Evolutionary conservation across 2,888 invertebrate species (phyloP).

Genomic region (Anoncus sp.): DNA sequence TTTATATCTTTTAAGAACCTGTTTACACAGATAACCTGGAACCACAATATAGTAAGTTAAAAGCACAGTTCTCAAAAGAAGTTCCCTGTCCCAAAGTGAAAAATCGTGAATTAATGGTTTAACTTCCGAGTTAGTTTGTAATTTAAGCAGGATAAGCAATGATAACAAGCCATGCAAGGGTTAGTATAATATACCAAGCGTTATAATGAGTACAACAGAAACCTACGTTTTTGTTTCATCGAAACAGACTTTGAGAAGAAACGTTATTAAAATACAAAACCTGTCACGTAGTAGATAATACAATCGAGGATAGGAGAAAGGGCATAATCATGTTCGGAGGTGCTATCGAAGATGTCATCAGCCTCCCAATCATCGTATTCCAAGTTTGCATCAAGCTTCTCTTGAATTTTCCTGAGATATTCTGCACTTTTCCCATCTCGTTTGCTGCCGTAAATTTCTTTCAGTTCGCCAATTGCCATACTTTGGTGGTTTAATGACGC

Average conservation of each 20-base stretch:
- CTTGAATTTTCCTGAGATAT: conserved; percentile 21
- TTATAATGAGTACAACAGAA: conserved; percentile 2
- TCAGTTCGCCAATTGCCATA: conserved; percentile 64
- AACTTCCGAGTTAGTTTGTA: background rate
- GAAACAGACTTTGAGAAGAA: conserved; percentile 1
- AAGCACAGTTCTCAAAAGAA: background rate
- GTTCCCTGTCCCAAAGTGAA: conserved; percentile 8
- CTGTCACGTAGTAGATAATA: background rate
- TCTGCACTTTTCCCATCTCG: conserved; percentile 8
- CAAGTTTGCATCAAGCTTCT: conserved; percentile 14
- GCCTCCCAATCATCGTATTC: conserved; percentile 51
- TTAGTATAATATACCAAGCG: conserved; percentile 2
- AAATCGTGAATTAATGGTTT: conserved; percentile 6
- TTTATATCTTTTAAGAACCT: conserved; percentile 23
- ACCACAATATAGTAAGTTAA: background rate
- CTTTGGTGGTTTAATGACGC: conserved; percentile 52
- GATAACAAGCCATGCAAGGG: conserved; percentile 11
- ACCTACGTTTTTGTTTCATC: conserved; percentile 14
- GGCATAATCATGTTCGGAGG: conserved; percentile 51
- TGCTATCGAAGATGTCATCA: conserved; percentile 40
- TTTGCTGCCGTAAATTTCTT: conserved; percentile 27
- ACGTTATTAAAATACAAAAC: conserved; percentile 11
- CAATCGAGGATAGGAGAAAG: conserved; percentile 14
- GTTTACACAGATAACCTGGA: conserved; percentile 43
- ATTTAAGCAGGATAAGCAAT: conserved; percentile 6